phyloP scores from a whole-genome alignment of 2,888 invertebrate genomes.

The Malacosoma neustria region DNA sequence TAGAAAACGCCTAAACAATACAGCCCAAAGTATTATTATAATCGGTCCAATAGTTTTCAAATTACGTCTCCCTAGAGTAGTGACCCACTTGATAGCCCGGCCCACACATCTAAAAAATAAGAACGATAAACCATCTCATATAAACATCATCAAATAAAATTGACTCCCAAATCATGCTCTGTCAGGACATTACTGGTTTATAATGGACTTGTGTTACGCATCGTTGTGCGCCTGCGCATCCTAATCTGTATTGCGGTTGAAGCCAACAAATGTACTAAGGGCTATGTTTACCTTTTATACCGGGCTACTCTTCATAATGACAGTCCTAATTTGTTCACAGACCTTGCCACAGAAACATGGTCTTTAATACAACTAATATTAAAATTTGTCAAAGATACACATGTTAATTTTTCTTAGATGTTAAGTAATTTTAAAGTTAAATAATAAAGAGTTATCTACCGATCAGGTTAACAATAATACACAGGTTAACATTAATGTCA shows the following conservation, averaged over 20 bases:
- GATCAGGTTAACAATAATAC: too few species aligned
- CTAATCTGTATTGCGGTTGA: slow-evolving; percentile 1
- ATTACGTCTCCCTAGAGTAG: too few species aligned
- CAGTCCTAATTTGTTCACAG: not conserved
- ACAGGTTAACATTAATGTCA: too few species aligned
- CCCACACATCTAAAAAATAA: too few species aligned
- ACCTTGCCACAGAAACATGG: not conserved
- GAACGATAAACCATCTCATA: too few species aligned
- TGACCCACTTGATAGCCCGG: too few species aligned
- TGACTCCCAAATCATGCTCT: not conserved
- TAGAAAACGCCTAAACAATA: too few species aligned
- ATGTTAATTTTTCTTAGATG: not conserved
- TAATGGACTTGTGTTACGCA: slow-evolving; percentile 4
- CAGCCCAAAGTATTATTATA: too few species aligned
- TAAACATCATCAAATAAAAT: too few species aligned
- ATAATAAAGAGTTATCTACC: too few species aligned
- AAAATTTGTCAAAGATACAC: not conserved
- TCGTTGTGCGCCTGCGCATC: slow-evolving; percentile 1
- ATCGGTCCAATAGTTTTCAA: too few species aligned
- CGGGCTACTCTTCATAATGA: not conserved
- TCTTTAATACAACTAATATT: not conserved
- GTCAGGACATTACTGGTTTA: not conserved
- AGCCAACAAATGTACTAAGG: not conserved
- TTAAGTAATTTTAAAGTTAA: too few species aligned
- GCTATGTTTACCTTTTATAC: not conserved